Evolutionary conservation across 2,797 vertebrate species (phyloP), one percentile per base, ranked within the genome.

Genomic region (Hippocampus kuda): DNA sequence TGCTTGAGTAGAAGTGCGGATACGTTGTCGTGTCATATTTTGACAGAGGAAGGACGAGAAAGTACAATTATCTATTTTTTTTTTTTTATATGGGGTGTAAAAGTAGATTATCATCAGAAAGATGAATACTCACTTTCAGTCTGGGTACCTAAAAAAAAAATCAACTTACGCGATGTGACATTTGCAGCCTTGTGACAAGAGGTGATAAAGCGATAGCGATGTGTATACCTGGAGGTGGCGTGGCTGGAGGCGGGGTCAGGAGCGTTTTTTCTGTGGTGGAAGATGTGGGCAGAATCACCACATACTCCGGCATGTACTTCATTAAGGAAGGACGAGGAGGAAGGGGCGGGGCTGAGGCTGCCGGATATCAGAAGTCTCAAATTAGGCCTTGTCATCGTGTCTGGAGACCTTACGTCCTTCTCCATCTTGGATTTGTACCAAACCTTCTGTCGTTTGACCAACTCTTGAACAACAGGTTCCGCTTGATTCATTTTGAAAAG

Each of bases 331-430:
- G 66, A 6, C 49, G 27, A 22, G 88, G 81, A 48, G 88, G 85
- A 16, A 89, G 84, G 0, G 77, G 53, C 2, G 84, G 89, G 0
- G 65, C 86, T 78, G 53, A 20, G 1, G 65, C 54, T 44, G n/a
- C 34, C 15, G n/a, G 63, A 69, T 27, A n/a, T 26, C 11, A 2
- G 15, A 42, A 12, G 62, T 11, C n/a, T 42, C 34, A 63, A 26
- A 20, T 41, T 12, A 65, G 49, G 49, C 49, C 49, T 51, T 7
- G 16, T 60, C 8, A 60, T 18, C 34, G 18, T 5, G 6, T 16
- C 27, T 18, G 16, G 6, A 60, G 27, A 60, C 15, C 5, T 34
- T 56, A 13, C 20, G 38, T 16, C 4, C 15, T 49, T 16, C 46
- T 5, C 18, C 12, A 26, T 26, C 24, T 13, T 10, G 9, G 12